Evolutionary conservation across 1,140 invertebrate genomes (phyloP), one percentile per base, ranked within the genome.

Genomic region (Muscidifurax raptorellus): DNA sequence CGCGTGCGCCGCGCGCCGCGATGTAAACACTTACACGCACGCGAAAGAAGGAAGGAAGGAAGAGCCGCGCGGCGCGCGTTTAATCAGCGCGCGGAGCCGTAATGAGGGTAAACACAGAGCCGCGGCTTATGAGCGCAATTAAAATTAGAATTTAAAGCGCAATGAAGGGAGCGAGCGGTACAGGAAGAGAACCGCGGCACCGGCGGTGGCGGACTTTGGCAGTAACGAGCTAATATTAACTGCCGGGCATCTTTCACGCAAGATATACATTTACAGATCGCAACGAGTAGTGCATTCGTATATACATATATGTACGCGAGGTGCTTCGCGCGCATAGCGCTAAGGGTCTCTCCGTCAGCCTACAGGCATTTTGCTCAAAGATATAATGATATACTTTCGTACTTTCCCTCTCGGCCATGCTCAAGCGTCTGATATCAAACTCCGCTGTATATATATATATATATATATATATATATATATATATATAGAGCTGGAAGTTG

Each of bases 101-200:
- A 83, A 83, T 83, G 82, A 83, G 82, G 77, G 82, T 77, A 79
- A 84, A 79, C 76, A 84, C 66, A 72, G 67, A 18, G 18, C 13
- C 47, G 12, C 47, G 36, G 75, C 82, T 72, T 79, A 79, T 79
- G 82, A 77, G 76, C 66, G 76, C 75, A 83, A 83, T 83, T 83
- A 83, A 83, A 83, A 83, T 83, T 83, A 83, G 82, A 83, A 83
- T 83, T 83, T 83, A 83, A 83, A 83, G 66, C 27, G 74, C 75
- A 25, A 0, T 12, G 72, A 75, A 30, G 27, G 18, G 69, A 72
- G 69, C 12, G 10, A 27, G n/a, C 47, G 40, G 12, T 18, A 75
- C 25, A 13, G 52, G 13, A 30, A 59, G 30, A n/a, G 5, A 66
- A 12, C 30, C 32, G 32, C 32, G 2, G 32, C 32, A 2, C 1